Evolutionary conservation across 2,113 vertebrate species (phyloP), one percentile per base, ranked within the genome.

Genomic region (Muntiacus muntjak): DNA sequence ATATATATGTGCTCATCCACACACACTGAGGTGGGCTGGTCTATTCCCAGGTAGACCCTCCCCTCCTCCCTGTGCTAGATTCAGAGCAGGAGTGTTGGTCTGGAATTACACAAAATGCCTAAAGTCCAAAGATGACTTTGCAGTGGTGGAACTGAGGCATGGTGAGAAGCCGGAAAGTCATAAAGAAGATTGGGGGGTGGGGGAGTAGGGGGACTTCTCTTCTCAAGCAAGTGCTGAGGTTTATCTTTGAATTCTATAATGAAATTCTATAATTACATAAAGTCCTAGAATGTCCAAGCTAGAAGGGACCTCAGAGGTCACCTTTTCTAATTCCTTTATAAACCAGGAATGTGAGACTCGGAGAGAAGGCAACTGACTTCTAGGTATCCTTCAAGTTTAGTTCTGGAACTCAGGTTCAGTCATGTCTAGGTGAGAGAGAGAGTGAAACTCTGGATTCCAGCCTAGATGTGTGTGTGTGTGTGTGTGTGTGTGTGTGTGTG

Each of bases 401-500:
- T 1, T 76, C 57, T 57, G 74, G 92, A 78, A 58, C n/a, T 54
- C 81, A 47, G 21, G 36, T 43, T 83, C 33, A 3, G 21, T 89
- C 50, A 55, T 7, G 45, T 87, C 58, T 71, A 67, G 8, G 71
- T 60, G n/a, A 78, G 74, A 74, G 26, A 95, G n/a, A 95, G 9
- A 89, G 67, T 28, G 16, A 87, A 64, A 71, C 54, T 45, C 15
- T 87, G 64, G 47, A 64, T 79, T 36, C 96, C 12, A 64, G 60
- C 30, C 25, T 5, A 40, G 67, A 74, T 74, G n/a, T 6, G 47
- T 43, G n/a, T 21, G 11, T 54, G 40, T 67, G 25, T 60, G 45
- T 36, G 47, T 13, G 40, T 62, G 64, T 12, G 43, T 26, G 57
- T 0, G 10, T 0, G 21, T 4, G 2, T 52, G n/a, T 21, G 11